Evolutionary conservation across 2,797 vertebrate species (phyloP), one percentile per base, ranked within the genome.

Genomic region (Poeciliopsis paucimaculata): DNA sequence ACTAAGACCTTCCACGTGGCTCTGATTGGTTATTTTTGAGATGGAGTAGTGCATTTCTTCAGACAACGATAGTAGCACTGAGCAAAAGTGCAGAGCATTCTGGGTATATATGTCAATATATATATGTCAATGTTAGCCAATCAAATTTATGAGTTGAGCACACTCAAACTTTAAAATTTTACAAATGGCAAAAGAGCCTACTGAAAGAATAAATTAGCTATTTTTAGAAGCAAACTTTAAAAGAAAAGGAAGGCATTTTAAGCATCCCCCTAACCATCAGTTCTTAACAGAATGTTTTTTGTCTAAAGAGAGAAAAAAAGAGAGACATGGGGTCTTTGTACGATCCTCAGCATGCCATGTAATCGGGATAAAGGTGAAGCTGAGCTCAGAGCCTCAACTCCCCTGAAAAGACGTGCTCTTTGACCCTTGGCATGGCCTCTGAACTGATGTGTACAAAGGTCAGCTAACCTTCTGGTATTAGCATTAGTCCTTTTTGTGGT

Each of bases 351-450:
- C 80, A 86, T 87, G 86, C 77, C 70, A 82, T 83, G 82, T 86
- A 85, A 90, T 88, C 83, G n/a, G 77, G 90, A 90, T 93, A 91
- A 88, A 92, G 85, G 86, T 66, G 77, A 81, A 86, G 78, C 85
- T 86, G 90, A 93, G 90, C 94, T 92, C 90, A 92, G 92, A 88
- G 84, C 82, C 86, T 92, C 83, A 90, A 87, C 86, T 88, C 75
- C 78, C 71, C 46, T 72, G 82, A 82, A 85, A 89, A 93, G 86
- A 81, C 75, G 9, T 79, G 86, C 90, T 88, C 93, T 84, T 55
- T 88, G 80, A 79, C 90, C 87, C 34, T 55, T 80, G 47, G 41
- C 79, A 80, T 53, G 74, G 87, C 88, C 91, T 90, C 66, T 93
- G 85, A 91, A 78, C 90, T 75, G 77, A 81, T 83, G 80, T 82